phyloP scores from a whole-genome alignment of 2,888 invertebrate genomes.

The Adelognathus sp. region DNA sequence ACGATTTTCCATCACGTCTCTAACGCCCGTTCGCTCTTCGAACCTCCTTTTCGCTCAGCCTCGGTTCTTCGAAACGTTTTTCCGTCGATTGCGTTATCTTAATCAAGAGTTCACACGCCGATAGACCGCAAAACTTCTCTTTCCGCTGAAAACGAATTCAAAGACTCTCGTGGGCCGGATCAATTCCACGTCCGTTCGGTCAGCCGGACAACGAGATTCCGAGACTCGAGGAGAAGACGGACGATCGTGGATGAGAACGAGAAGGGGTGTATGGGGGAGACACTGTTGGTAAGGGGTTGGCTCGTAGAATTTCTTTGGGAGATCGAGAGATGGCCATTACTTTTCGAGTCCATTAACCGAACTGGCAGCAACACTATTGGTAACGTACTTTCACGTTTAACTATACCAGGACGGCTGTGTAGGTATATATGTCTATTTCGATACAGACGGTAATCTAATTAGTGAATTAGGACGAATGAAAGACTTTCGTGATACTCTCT shows the following conservation, averaged over 20 bases:
- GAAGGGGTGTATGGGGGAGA: too few species aligned
- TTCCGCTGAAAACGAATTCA: constrained; percentile 43
- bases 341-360: constrained; percentile 57
- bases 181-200: constrained; percentile 43
- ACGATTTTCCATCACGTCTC: neutral
- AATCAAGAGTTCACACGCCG: neutral
- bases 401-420: neutral
- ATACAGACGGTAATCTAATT: constrained; percentile 1
- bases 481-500: too few species aligned
- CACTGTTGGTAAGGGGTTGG: neutral
- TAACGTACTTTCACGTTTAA: neutral
- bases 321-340: constrained; percentile 41
- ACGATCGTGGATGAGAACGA: constrained; percentile 12
- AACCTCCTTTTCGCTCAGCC: neutral
- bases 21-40: neutral
- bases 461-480: too few species aligned
- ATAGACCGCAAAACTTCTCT: neutral
- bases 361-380: neutral
- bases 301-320: neutral
- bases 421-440: neutral
- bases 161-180: constrained; percentile 31
- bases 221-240: constrained; percentile 25
- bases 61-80: neutral
- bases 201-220: constrained; percentile 49
- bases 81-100: neutral